Evolutionary conservation across 2,797 vertebrate genomes (phyloP), one percentile per base, ranked within the genome.

Genomic region (Diceros bicornis): DNA sequence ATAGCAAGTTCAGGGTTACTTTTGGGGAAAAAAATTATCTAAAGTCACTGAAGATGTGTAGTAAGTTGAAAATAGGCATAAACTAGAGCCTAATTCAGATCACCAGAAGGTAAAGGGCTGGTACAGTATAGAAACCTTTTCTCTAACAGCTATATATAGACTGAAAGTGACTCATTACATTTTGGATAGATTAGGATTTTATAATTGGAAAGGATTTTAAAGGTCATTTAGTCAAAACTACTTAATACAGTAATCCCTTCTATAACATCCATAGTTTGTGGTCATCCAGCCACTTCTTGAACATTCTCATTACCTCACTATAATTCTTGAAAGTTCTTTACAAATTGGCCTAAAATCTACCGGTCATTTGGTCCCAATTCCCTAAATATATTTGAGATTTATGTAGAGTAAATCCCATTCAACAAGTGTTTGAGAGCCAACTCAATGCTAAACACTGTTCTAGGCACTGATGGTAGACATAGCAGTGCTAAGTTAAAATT

Each of bases 131-230:
- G 77, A 94, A 82, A 23, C 41, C 18, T 95, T 92, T 96, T 92
- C 64, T 69, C 5, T 79, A 74, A 87, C 4, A 92, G 68, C 37
- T 85, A 2, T 75, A 14, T 90, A 14, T 90, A 92, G 71, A 88
- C 62, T 83, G 34, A 68, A 91, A 95, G 34, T 93, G 25, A 61
- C 44, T 88, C 18, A 37, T 87, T 72, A 68, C n/a, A 96, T 94
- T 97, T 91, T 93, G 34, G 32, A 64, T 86, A 86, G 72, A 72
- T 71, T 66, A 82, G 55, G 13, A 72, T 93, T 91, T 97, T 91
- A 82, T 95, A 72, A 89, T 95, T 32, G n/a, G 66, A 94, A 89
- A 95, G n/a, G 13, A 95, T 57, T 68, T 92, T 79, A 91, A 79
- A 86, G 23, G 17, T 57, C 29, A 75, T 79, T 84, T 89, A 64